phyloP scores from a whole-genome alignment of 2,797 vertebrate genomes.

The Morus bassanus region DNA sequence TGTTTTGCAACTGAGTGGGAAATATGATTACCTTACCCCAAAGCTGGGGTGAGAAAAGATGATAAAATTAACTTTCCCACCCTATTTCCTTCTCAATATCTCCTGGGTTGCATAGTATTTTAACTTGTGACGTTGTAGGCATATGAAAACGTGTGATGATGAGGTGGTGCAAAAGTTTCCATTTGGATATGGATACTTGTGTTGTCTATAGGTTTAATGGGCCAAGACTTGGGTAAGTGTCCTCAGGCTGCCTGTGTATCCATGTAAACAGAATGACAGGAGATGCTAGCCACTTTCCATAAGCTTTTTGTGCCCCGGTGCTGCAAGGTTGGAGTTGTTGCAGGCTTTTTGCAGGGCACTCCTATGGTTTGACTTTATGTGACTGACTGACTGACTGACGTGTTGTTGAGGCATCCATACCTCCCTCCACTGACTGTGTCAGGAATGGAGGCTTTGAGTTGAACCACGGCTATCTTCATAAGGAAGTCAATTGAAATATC shows the following conservation, averaged over 20 bases:
- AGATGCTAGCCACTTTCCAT: background rate
- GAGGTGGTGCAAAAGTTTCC: background rate
- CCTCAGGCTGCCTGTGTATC: background rate
- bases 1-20: background rate
- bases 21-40: background rate
- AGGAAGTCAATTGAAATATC: background rate
- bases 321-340: fast-evolving
- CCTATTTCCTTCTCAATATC: background rate
- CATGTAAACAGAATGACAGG: background rate
- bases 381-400: background rate
- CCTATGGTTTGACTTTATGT: background rate
- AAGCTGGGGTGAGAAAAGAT: background rate
- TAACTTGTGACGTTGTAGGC: background rate
- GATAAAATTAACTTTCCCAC: background rate
- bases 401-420: background rate
- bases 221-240: background rate
- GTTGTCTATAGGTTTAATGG: background rate
- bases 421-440: background rate
- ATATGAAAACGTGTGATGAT: background rate
- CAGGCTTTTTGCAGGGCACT: background rate
- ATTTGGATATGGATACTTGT: background rate
- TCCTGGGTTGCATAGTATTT: background rate
- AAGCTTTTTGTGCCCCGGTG: fast-evolving
- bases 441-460: background rate
- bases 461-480: background rate